Base-by-base conservation (phyloP, 2,888 invertebrate species). In the Cephalotes varians region DNA sequence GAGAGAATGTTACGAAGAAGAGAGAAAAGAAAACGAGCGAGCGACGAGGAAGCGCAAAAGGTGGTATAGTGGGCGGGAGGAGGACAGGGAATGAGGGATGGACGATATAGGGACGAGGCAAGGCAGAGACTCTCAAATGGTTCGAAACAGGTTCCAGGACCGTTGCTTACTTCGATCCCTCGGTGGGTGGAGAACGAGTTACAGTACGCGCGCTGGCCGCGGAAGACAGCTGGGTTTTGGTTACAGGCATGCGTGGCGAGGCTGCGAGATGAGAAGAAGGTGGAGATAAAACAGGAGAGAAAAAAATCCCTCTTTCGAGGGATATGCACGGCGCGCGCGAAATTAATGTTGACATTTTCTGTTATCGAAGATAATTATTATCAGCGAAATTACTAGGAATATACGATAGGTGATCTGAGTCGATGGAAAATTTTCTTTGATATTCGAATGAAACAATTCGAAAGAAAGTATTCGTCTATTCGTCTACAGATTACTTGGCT, bases 171-270 rank as follows among this genome's bases (percentile, higher is more conserved):
- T 90, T 89, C 88, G 90, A 86, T 87, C 89, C 80, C 81, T 88
- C 89, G 87, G 92, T 92, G 92, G 92, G 92, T 92, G 92, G 92
- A 92, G 92, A 92, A 91, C 92, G 92, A 90, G 91, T 92, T 91
- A 91, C 92, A 90, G 91, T 87, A 89, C 89, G 88, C 88, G 82
- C 84, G 83, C 84, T 85, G 40, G 88, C 86, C 87, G 86, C 87
- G 91, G 91, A 92, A 92, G 90, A 92, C 92, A 92, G 91, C 92
- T 92, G 92, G 91, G 91, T 90, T 90, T 90, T 88, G 89, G 88
- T 88, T 83, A 90, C 88, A 85, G 90, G 84, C 71, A 60, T 65
- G 87, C 85, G 51, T 56, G 79, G 56, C 79, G 47, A 74, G 21
- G 73, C 51, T 51, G 44, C 15, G 56, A 79, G 54, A 79, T 31